Base-by-base conservation (phyloP, 1,140 invertebrate genomes). In the Scaptomyza graminum region DNA sequence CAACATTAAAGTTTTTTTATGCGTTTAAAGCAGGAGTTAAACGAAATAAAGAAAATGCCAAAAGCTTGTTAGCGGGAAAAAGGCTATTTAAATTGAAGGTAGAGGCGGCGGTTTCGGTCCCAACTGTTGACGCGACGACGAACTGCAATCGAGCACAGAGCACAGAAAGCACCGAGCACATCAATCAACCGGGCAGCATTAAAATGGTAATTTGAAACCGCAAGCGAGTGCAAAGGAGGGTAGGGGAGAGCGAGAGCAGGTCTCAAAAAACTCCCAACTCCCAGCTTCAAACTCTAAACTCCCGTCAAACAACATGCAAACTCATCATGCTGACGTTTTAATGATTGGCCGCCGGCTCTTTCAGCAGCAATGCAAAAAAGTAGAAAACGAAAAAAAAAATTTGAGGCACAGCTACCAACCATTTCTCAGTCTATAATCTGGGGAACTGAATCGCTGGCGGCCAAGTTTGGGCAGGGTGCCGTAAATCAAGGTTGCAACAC, bases 181-280 rank as follows among this genome's bases (percentile, higher is more conserved):
- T 87, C 82, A 87, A 87, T 87, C 82, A 87, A 74, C 70, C 82
- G 74, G 79, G 70, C 82, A 78, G 73, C 82, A 87, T 87, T 87
- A 87, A 87, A 87, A 87, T 87, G 82, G 82, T 87, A 87, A 87
- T 87, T 87, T 87, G 79, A 87, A 87, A 88, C 82, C 82, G 72
- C 82, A 70, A 61, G 56, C 63, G 65, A 49, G 52, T 5, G 3
- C 2, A 9, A 34, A 8, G 7, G 12, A 31, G 28, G 28, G 28
- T 3, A 5, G 18, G 28, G 28, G 28, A 5, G 18, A 2, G 3
- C 0, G 28, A 28, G 28, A 28, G 9, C 55, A 13, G 50, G 13
- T 4, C 13, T 7, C 50, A 18, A 55, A 55, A 37, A 28, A 44
- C 39, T 15, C 39, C 12, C n/a, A 44, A 15, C 55, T 44, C 22